A percentile compares a stretch with the other conserved stretches of the same genome.
Conservation (phyloP, 92 coral and sea anemone genomes). For the Scolanthus callimorphus region DNA sequence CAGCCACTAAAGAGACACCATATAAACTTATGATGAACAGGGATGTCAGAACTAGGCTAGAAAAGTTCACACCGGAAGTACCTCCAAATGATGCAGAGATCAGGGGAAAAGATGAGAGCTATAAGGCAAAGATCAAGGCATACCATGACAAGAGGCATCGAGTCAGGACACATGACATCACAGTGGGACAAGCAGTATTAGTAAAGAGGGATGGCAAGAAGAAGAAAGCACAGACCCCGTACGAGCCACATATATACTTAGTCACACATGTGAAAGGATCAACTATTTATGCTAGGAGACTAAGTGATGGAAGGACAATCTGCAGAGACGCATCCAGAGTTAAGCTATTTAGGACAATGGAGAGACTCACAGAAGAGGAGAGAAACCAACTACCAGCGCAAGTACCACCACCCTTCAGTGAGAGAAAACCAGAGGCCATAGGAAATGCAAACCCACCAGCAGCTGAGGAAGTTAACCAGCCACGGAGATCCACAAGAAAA, state of each 20-base stretch:
- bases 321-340: too few species aligned
- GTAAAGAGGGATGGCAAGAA: slow-evolving; percentile 21
- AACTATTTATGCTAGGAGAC: too few species aligned
- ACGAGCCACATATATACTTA: slow-evolving; percentile 27
- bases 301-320: too few species aligned
- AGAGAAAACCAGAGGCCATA: too few species aligned
- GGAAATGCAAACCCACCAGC: too few species aligned
- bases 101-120: slow-evolving; percentile 18
- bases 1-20: slow-evolving; percentile 37
- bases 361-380: too few species aligned
- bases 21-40: slow-evolving; percentile 41
- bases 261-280: slow-evolving; percentile 10
- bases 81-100: slow-evolving; percentile 33
- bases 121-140: slow-evolving; percentile 28
- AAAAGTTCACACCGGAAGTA: slow-evolving; percentile 23
- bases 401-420: too few species aligned
- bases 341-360: too few species aligned
- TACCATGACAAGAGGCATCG: slow-evolving; percentile 8
- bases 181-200: slow-evolving; percentile 20
- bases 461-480: too few species aligned
- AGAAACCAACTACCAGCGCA: too few species aligned
- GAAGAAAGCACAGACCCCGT: slow-evolving; percentile 25
- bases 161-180: slow-evolving; percentile 3
- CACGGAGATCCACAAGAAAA: too few species aligned
- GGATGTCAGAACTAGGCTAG: slow-evolving; percentile 36